Percentiles rank a stretch among this genome's conserved stretches.
Conservation (phyloP, 2,797 vertebrate species). For the Mus spretus region DNA sequence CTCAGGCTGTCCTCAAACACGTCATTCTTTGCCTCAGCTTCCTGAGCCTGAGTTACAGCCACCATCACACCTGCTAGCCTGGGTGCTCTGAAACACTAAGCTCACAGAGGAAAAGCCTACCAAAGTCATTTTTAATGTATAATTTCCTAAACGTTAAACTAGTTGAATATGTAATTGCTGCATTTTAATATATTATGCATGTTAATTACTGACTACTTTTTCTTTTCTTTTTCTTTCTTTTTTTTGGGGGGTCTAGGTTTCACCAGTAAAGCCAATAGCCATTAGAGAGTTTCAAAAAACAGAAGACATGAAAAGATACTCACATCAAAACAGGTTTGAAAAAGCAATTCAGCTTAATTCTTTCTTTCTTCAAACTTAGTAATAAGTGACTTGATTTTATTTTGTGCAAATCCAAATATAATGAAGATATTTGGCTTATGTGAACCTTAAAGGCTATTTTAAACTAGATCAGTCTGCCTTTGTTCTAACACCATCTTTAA, state of each 20-base stretch:
- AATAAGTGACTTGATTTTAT: constrained; percentile 59
- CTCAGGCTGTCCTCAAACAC: neutral
- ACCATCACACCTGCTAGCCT: neutral
- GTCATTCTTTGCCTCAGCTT: neutral
- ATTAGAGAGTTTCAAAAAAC: constrained; percentile 89
- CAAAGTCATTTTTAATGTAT: constrained; percentile 43
- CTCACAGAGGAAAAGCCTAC: constrained; percentile 40
- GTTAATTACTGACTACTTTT: constrained; percentile 34
- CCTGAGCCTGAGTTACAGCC: neutral
- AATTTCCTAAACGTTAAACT: constrained; percentile 46
- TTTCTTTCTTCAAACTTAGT: constrained; percentile 63
- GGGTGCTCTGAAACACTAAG: constrained; percentile 32
- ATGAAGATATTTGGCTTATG: neutral
- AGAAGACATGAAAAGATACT: constrained; percentile 91
- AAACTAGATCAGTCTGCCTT: neutral
- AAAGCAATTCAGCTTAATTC: constrained; percentile 58
- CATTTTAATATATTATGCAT: constrained; percentile 54
- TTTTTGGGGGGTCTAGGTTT: constrained; percentile 88
- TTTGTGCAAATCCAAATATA: constrained; percentile 36
- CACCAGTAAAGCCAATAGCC: constrained; percentile 90
- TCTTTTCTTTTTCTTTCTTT: constrained; percentile 42
- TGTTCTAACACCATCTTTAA: neutral
- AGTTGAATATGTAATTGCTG: neutral
- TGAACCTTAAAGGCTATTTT: constrained; percentile 45
- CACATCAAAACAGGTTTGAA: constrained; percentile 90